Base-by-base conservation (phyloP, 2,797 vertebrate species). In the Dallia pectoralis region DNA sequence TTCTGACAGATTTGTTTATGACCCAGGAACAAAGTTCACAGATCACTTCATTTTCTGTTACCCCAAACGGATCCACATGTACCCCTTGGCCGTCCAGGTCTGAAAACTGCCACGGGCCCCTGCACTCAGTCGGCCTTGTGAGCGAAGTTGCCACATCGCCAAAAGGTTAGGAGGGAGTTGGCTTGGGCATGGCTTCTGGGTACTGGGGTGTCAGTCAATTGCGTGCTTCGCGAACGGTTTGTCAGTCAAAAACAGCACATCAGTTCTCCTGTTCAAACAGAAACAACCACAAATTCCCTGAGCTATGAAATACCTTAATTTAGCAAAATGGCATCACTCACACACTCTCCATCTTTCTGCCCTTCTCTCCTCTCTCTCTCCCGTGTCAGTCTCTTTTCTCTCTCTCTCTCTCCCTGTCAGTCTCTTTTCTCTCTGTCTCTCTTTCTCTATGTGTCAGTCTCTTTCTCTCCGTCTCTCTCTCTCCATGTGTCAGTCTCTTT, bases 211-310 rank as follows among this genome's bases (percentile, higher is more conserved):
- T 75, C 82, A 74, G 73, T 72, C 74, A 71, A 83, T 73, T 67
- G 72, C 62, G 15, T 0, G 29, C 61, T 29, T 53, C 49, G 7
- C n/a, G 53, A 22, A 8, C 19, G 49, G 19, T 22, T n/a, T 53
- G 73, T 81, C 80, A 82, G 82, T 84, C 71, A 65, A 68, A 73
- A 72, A 69, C 73, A 71, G 72, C 80, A 69, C 74, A 76, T 78
- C 78, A 67, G n/a, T 65, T 68, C 72, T 66, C 81, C 71, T 83
- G 69, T 79, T 81, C 74, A 81, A 83, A 82, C 77, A 65, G 66
- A n/a, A n/a, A n/a, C n/a, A n/a, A n/a, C n/a, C n/a, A n/a, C n/a
- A n/a, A n/a, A n/a, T n/a, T n/a, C n/a, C n/a, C n/a, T n/a, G n/a
- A n/a, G n/a, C n/a, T n/a, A n/a, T n/a, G n/a, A n/a, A n/a, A n/a